phyloP scores from a whole-genome alignment of 2,888 invertebrate species.

The Trichacis sp. region DNA sequence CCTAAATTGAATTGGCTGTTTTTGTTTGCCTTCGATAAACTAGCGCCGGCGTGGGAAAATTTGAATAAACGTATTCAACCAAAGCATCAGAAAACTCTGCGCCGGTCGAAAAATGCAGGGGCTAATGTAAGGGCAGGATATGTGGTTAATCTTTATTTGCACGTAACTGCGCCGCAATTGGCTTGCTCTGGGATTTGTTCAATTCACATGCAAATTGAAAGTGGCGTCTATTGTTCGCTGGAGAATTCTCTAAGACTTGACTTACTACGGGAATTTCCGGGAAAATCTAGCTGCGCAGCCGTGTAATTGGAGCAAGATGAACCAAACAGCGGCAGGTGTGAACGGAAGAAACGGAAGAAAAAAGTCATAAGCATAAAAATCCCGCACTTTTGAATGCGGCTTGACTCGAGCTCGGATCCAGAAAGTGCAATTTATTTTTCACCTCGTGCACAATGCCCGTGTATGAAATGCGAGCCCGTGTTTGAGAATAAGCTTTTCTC shows the following conservation, averaged over 20 bases:
- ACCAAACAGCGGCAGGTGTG: no score
- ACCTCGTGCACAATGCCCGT: background rate
- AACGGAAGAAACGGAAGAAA: no score
- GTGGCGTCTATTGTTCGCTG: conserved; percentile 62
- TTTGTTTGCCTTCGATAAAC: background rate
- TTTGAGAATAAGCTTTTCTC: background rate
- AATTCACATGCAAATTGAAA: conserved; percentile 69
- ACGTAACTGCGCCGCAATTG: conserved; percentile 29
- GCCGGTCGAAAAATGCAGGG: no score
- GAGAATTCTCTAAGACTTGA: conserved; percentile 47
- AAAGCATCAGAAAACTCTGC: no score
- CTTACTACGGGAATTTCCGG: conserved; percentile 68
- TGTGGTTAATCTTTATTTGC: conserved; percentile 44
- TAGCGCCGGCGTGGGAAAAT: no score
- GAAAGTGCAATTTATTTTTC: background rate
- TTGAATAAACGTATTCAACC: no score
- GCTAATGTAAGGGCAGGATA: conserved; percentile 34
- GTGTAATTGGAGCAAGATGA: conserved; percentile 57
- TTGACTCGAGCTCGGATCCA: background rate
- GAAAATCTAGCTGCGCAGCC: conserved; percentile 59
- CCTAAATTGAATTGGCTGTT: background rate
- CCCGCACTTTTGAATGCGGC: background rate
- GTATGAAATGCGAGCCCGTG: background rate
- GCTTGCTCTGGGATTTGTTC: conserved; percentile 45
- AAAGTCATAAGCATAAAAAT: background rate